These are phyloP conservation scores for Stigmatopora argus DNA, from an alignment of 2,113 vertebrate species.

Conservation along the genomic window DNA sequence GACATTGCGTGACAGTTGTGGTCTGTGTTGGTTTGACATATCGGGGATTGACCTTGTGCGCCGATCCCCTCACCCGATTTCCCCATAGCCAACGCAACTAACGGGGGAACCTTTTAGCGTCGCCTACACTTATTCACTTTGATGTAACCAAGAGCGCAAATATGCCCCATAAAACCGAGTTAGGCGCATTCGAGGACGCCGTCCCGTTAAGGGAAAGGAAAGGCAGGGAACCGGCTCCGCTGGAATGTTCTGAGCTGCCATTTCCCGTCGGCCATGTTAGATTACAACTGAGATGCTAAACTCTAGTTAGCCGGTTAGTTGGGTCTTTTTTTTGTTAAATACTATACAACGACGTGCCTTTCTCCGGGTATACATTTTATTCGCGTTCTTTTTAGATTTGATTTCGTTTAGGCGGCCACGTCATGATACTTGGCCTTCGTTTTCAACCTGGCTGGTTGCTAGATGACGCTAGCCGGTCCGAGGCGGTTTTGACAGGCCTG, in stretches of 20 bases:
- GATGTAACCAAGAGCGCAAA: not conserved
- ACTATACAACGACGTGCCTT: not conserved
- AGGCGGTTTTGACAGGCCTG: slow-evolving; percentile 54
- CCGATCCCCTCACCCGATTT: slow-evolving; percentile 40
- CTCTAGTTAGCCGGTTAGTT: slow-evolving; percentile 14
- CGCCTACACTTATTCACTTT: not conserved
- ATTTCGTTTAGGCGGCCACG: not conserved
- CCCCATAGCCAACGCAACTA: not conserved
- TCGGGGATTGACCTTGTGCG: slow-evolving; percentile 69
- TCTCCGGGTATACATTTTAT: not conserved
- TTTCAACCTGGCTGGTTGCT: slow-evolving; percentile 4
- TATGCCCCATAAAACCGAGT: not conserved
- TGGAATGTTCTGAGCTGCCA: slow-evolving; percentile 66
- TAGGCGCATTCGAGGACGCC: slow-evolving; percentile 12
- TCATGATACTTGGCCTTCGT: not conserved
- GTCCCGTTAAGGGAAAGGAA: slow-evolving; percentile 45
- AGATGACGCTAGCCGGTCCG: slow-evolving; percentile 37
- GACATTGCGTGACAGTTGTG: slow-evolving; percentile 62
- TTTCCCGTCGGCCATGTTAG: slow-evolving; percentile 71
- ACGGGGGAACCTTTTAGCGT: not conserved
- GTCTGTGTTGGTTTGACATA: slow-evolving; percentile 56
- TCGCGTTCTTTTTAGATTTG: not conserved
- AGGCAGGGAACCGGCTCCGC: slow-evolving; percentile 58
- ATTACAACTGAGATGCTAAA: slow-evolving; percentile 38
- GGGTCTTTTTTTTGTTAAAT: not conserved